A percentile compares a stretch with the other conserved stretches of the same genome.
phyloP scores from a whole-genome alignment of 2,113 vertebrate species.

The Malaclemys terrapin region DNA sequence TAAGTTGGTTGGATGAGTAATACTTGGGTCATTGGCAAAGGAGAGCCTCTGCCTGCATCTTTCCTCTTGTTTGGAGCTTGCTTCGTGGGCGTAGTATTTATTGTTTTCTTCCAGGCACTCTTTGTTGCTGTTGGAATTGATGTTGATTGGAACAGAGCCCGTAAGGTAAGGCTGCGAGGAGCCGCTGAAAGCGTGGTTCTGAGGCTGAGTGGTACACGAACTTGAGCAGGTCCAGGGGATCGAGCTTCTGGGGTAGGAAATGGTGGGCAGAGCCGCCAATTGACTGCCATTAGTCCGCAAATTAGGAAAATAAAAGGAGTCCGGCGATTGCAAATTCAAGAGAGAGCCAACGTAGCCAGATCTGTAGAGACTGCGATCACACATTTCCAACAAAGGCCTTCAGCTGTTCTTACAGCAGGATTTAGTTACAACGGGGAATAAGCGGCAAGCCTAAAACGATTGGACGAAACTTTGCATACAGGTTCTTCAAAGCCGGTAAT shows the following conservation, averaged over 20 bases:
- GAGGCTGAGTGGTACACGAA: constrained; percentile 86
- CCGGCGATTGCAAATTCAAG: constrained; percentile 90
- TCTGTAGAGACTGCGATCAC: constrained; percentile 94
- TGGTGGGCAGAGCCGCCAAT: constrained; percentile 88
- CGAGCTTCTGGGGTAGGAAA: constrained; percentile 90
- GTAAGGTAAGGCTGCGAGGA: constrained; percentile 87
- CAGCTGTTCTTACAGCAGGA: constrained; percentile 84
- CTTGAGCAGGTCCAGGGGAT: constrained; percentile 91
- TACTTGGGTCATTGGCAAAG: constrained; percentile 79
- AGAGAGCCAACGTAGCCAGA: constrained; percentile 94
- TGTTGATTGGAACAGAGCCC: constrained; percentile 80
- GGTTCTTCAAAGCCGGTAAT: constrained; percentile 83
- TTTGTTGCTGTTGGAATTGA: constrained; percentile 84
- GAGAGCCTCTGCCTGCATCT: constrained; percentile 78
- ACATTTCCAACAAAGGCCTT: constrained; percentile 94
- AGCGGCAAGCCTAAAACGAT: constrained; percentile 81
- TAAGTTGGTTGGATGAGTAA: constrained; percentile 74
- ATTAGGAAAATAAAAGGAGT: constrained; percentile 93
- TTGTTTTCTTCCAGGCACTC: constrained; percentile 83
- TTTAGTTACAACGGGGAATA: constrained; percentile 94
- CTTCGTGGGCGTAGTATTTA: constrained; percentile 85
- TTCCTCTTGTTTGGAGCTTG: constrained; percentile 82
- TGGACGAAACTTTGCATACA: constrained; percentile 85
- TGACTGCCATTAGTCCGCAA: constrained; percentile 92
- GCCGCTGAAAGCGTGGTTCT: constrained; percentile 86